Base-by-base conservation (phyloP, 2,113 vertebrate species). In the Leptodactylus fuscus region DNA sequence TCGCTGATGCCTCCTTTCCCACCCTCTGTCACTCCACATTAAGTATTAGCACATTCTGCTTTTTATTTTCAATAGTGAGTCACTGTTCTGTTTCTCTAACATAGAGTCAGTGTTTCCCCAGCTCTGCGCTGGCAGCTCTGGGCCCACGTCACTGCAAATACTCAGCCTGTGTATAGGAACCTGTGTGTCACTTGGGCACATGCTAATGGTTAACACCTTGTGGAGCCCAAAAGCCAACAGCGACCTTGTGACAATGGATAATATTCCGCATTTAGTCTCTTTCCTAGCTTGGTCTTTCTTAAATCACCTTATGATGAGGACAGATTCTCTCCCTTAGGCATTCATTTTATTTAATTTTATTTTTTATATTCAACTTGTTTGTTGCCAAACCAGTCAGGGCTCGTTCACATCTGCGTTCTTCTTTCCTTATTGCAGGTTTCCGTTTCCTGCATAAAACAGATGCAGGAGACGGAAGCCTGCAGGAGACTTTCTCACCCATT, bases 81-180 rank as follows among this genome's bases (percentile, higher is more conserved):
- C 83, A 85, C n/a, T 69, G 29, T 51, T 85, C n/a, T 69, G 29
- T 51, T 85, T 85, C 48, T 32, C 76, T 85, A 80, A 53, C 51
- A 41, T 41, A 22, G 29, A 85, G 75, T 85, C 75, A 85, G 41
- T 48, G 36, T 85, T 85, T 85, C 83, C 83, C 70, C 15, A 24
- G 38, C 44, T 77, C 53, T 85, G 83, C 9, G 20, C 75, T 79
- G 83, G 83, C 75, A 85, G 62, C 75, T 58, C 62, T 22, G 41
- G 48, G 55, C 74, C 46, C 83, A 80, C 83, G 83, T 85, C 83
- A 85, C 83, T 70, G 11, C 34, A 3, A 58, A 38, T 70, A 41
- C 58, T 44, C 58, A 78, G 58, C n/a, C 74, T 53, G 74, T 84
- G 73, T 36, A 79, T 83, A 18, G 73, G 82, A 84, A 76, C 36